Percentiles rank a stretch among this genome's conserved stretches.
These are phyloP conservation scores for Saxicola maurus DNA, from an alignment of 2,797 vertebrate species.

Conservation along the genomic window DNA sequence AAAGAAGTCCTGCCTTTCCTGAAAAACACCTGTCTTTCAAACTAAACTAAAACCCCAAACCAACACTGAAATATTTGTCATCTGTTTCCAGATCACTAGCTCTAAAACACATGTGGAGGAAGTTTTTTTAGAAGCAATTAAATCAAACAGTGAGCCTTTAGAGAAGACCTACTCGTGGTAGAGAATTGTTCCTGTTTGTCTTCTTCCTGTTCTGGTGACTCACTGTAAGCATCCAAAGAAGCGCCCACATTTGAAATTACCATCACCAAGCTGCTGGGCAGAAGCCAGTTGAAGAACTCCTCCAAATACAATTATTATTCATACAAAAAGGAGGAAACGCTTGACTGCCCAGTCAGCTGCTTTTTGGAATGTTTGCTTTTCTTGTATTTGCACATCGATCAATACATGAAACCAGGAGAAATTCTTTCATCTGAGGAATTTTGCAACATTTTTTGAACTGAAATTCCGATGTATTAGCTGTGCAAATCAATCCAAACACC, in stretches of 20 bases:
- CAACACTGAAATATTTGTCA: background rate
- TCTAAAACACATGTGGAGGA: background rate
- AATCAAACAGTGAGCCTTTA: background rate
- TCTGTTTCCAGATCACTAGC: background rate
- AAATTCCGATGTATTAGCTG: background rate
- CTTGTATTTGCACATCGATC: background rate
- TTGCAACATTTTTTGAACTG: background rate
- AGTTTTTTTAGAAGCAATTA: slow-evolving; percentile 7
- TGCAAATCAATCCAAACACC: background rate
- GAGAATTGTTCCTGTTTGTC: background rate
- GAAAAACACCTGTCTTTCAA: too few relatives aligned
- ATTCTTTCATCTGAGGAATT: background rate
- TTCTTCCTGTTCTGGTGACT: background rate
- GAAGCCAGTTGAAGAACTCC: background rate
- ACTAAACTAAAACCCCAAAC: background rate
- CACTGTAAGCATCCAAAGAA: background rate
- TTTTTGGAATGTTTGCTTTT: background rate
- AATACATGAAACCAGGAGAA: background rate
- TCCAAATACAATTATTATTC: background rate
- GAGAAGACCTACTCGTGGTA: background rate
- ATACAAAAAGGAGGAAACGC: background rate
- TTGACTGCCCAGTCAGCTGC: background rate
- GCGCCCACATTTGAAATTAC: background rate
- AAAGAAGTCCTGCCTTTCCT: too few relatives aligned
- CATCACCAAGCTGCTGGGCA: background rate